Evolutionary conservation across 92 coral and sea anemone species (phyloP).

Genomic region (Palythoa caribaeorum): DNA sequence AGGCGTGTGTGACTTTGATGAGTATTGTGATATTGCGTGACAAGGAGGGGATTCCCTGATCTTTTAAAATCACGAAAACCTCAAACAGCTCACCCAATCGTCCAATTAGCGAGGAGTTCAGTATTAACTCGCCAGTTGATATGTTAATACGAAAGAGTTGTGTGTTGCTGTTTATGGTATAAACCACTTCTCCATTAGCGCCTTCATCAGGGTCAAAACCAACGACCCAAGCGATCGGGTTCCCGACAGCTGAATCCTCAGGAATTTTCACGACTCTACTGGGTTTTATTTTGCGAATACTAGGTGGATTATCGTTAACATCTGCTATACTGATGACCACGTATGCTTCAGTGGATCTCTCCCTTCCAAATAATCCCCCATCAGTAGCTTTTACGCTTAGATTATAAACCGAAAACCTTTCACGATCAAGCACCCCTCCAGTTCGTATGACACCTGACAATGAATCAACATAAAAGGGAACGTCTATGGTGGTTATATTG

Average conservation of each 20-base stretch:
- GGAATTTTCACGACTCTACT: slow-evolving; percentile 52
- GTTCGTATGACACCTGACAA: slow-evolving; percentile 51
- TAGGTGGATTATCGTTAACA: slow-evolving; percentile 63
- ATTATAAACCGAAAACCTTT: slow-evolving; percentile 50
- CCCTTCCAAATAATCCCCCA: slow-evolving; percentile 64
- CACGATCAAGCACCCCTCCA: slow-evolving; percentile 51
- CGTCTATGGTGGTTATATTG: slow-evolving; percentile 28
- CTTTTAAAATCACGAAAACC: slow-evolving; percentile 47
- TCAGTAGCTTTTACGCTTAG: slow-evolving; percentile 64
- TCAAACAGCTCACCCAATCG: slow-evolving; percentile 45
- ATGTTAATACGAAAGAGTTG: slow-evolving; percentile 41
- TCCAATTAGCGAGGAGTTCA: slow-evolving; percentile 60
- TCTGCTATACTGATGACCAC: slow-evolving; percentile 40
- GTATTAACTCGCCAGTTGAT: slow-evolving; percentile 53
- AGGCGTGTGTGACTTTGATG: slow-evolving; percentile 52
- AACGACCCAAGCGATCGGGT: slow-evolving; percentile 40
- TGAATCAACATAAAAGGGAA: slow-evolving; percentile 58
- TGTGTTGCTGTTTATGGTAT: neutral
- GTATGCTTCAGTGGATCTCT: slow-evolving; percentile 41
- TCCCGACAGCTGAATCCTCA: slow-evolving; percentile 52
- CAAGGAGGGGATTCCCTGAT: slow-evolving; percentile 43
- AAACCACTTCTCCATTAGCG: slow-evolving; percentile 43
- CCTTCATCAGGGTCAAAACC: slow-evolving; percentile 61
- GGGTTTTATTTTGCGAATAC: slow-evolving; percentile 41
- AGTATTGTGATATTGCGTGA: slow-evolving; percentile 48